Conservation (phyloP, 2,888 invertebrate species). For the Chironomus tentans region DNA sequence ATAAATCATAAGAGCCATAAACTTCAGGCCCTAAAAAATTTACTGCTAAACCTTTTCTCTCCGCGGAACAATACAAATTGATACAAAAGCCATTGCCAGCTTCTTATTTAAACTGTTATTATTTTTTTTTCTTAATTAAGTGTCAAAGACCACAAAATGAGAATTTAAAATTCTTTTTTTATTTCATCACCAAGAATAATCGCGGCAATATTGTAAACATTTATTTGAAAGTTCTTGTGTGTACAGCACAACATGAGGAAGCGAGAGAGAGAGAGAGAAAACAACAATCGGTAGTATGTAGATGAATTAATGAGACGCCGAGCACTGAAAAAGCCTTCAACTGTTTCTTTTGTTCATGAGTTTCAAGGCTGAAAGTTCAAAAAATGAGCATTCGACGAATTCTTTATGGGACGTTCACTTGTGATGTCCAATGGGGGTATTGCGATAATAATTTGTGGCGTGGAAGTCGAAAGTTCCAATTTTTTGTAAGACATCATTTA, state of each 20-base stretch:
- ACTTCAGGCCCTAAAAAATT: too few relatives aligned
- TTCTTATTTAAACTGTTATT: too few relatives aligned
- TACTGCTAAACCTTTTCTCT: too few relatives aligned
- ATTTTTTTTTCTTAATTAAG: background rate
- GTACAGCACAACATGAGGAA: background rate
- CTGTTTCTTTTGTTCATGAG: constrained; percentile 3
- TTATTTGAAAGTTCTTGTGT: background rate
- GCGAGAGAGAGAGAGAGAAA: background rate
- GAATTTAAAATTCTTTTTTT: background rate
- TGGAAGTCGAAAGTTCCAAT: too few relatives aligned
- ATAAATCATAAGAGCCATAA: too few relatives aligned
- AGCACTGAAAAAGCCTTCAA: background rate
- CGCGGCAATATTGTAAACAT: background rate
- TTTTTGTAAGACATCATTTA: background rate
- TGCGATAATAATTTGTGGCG: too few relatives aligned
- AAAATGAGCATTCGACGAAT: too few relatives aligned
- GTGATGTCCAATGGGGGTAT: background rate
- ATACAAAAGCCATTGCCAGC: too few relatives aligned
- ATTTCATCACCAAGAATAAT: background rate
- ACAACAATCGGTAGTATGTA: background rate
- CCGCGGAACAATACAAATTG: too few relatives aligned
- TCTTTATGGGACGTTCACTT: background rate
- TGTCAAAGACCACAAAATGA: background rate
- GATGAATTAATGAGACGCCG: background rate
- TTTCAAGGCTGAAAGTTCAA: constrained; percentile 9